Percentiles rank a stretch among this genome's conserved stretches.
Evolutionary conservation across 2,888 invertebrate genomes (phyloP).

Genomic region (Athrips mouffetella): DNA sequence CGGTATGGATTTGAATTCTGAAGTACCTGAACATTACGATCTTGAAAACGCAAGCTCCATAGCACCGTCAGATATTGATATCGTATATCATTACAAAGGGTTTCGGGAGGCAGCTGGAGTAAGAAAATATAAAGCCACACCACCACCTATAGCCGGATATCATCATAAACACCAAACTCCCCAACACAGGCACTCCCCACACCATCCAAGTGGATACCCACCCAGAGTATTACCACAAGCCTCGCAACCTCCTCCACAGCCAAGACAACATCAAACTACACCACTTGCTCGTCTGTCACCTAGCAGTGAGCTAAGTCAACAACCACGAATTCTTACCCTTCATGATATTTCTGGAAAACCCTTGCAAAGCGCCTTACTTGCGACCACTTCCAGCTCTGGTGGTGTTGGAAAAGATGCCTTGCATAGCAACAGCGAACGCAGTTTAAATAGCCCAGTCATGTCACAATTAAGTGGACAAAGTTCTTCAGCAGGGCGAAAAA

Average conservation of each 20-base stretch:
- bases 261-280: conserved; percentile 90
- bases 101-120: conserved; percentile 91
- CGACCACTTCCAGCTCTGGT: conserved; percentile 93
- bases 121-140: conserved; percentile 92
- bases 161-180: conserved; percentile 86
- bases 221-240: conserved; percentile 84
- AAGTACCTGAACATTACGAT: conserved; percentile 95
- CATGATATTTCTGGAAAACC: conserved; percentile 97
- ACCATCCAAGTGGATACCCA: conserved; percentile 86
- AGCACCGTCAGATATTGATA: conserved; percentile 97
- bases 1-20: conserved; percentile 86
- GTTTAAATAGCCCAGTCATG: conserved; percentile 95
- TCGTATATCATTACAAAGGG: conserved; percentile 97
- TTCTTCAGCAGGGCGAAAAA: conserved; percentile 87
- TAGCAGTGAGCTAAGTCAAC: conserved; percentile 94
- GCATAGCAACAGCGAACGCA: conserved; percentile 94
- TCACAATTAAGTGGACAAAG: conserved; percentile 93
- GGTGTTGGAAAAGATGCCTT: conserved; percentile 92
- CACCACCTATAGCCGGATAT: conserved; percentile 87
- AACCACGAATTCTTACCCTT: conserved; percentile 93
- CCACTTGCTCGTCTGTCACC: conserved; percentile 94
- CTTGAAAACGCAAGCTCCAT: conserved; percentile 98
- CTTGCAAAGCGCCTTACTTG: conserved; percentile 90
- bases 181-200: conserved; percentile 88
- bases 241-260: conserved; percentile 82